Percentiles rank a stretch among this genome's conserved stretches.
These are phyloP conservation scores for Cepaea hortensis DNA, from an alignment of 2,888 invertebrate species.

Conservation along the genomic window DNA sequence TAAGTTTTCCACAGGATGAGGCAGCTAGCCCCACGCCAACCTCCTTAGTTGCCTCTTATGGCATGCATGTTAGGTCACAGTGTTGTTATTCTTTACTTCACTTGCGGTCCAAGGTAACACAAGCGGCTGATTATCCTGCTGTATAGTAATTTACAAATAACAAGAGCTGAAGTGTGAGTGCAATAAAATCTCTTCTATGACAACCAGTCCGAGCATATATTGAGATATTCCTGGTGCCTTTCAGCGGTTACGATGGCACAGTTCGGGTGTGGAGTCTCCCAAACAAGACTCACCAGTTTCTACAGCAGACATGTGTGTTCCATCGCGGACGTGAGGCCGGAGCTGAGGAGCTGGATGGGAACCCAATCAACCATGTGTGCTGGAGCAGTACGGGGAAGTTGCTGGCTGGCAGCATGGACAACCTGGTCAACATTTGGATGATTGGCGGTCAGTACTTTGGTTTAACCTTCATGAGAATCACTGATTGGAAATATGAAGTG, in stretches of 20 bases:
- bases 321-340: conserved; percentile 74
- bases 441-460: conserved; percentile 73
- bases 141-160: too few species aligned
- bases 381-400: conserved; percentile 80
- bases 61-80: too few species aligned
- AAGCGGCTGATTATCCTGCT: too few species aligned
- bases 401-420: conserved; percentile 80
- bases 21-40: too few species aligned
- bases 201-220: too few species aligned
- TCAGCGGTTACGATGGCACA: conserved; percentile 81
- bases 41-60: too few species aligned
- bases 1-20: too few species aligned
- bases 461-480: not conserved
- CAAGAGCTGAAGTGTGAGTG: too few species aligned
- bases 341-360: conserved; percentile 79
- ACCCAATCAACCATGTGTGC: conserved; percentile 77
- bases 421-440: conserved; percentile 81
- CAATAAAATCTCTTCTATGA: too few species aligned
- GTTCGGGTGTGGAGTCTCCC: conserved; percentile 80
- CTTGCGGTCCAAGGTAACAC: too few species aligned
- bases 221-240: not conserved
- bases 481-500: too few species aligned
- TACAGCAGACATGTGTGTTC: conserved; percentile 80
- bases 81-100: too few species aligned
- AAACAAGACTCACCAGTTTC: conserved; percentile 74